Evolutionary conservation across 2,113 vertebrate species (phyloP).

Genomic region (Notarius lentiginosus): DNA sequence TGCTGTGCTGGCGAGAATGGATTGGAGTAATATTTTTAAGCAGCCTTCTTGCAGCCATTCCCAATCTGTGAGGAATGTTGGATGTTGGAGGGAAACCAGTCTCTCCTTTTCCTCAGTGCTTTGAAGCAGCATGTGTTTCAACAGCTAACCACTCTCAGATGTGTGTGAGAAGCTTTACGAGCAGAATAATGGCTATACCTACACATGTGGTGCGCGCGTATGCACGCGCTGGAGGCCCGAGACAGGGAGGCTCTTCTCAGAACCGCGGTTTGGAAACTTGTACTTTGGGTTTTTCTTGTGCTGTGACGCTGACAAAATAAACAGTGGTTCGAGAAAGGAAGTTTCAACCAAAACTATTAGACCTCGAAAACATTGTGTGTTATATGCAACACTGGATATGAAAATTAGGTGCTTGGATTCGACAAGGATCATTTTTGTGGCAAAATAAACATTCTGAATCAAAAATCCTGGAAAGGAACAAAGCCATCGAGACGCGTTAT

Average conservation of each 20-base stretch:
- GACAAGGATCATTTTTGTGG: not conserved
- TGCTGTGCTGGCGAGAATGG: slow-evolving; percentile 60
- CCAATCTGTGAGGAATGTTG: slow-evolving; percentile 64
- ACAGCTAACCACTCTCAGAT: slow-evolving; percentile 80
- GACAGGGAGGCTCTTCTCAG: slow-evolving; percentile 61
- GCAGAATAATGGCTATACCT: slow-evolving; percentile 74
- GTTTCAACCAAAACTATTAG: slow-evolving; percentile 17
- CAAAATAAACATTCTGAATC: not conserved
- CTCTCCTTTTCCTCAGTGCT: slow-evolving; percentile 59
- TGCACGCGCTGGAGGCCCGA: slow-evolving; percentile 65
- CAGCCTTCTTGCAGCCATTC: slow-evolving; percentile 60
- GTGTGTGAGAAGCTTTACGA: slow-evolving; percentile 73
- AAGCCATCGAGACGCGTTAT: not conserved
- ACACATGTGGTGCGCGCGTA: slow-evolving; percentile 52
- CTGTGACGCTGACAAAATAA: slow-evolving; percentile 8
- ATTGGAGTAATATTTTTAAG: slow-evolving; percentile 59
- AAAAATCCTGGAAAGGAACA: not conserved
- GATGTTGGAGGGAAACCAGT: slow-evolving; percentile 60
- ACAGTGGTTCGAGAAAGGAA: slow-evolving; percentile 6
- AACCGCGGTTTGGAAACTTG: slow-evolving; percentile 45
- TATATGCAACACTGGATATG: not conserved
- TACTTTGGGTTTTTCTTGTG: slow-evolving; percentile 16
- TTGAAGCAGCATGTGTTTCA: slow-evolving; percentile 75
- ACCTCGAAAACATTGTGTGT: not conserved
- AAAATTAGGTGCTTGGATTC: not conserved